These are phyloP conservation scores for Pyrgilauda ruficollis DNA, from an alignment of 2,113 vertebrate species.

Conservation along the genomic window DNA sequence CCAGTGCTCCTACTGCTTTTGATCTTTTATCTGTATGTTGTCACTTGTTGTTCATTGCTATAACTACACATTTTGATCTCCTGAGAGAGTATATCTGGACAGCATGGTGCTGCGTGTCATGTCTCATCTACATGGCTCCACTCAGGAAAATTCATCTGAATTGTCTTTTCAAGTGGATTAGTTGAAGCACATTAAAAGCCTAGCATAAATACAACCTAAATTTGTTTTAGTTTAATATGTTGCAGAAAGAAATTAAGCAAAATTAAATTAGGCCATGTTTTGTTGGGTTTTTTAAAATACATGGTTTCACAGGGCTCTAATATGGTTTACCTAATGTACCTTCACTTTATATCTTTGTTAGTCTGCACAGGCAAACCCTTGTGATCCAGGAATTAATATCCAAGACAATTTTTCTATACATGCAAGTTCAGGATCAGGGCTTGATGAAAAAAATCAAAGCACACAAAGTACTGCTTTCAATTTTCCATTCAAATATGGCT, in stretches of 20 bases:
- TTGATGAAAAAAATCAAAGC: neutral
- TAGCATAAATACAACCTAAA: neutral
- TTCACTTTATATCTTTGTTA: neutral
- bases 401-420: neutral
- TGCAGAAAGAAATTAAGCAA: neutral
- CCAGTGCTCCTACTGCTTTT: neutral
- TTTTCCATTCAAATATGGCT: neutral
- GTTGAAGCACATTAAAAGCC: neutral
- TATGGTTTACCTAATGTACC: neutral
- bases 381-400: neutral
- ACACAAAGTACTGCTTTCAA: neutral
- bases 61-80: neutral
- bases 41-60: neutral
- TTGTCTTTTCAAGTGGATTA: neutral
- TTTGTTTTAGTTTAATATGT: neutral
- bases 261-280: neutral
- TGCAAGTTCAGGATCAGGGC: neutral
- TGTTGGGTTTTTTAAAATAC: neutral
- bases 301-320: neutral
- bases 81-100: neutral
- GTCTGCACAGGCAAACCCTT: neutral
- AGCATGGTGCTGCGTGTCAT: rapidly evolving
- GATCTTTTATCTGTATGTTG: neutral
- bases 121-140: neutral
- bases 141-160: neutral